Evolutionary conservation across 2,797 vertebrate species (phyloP).

Genomic region (Phalloptychus januarius): DNA sequence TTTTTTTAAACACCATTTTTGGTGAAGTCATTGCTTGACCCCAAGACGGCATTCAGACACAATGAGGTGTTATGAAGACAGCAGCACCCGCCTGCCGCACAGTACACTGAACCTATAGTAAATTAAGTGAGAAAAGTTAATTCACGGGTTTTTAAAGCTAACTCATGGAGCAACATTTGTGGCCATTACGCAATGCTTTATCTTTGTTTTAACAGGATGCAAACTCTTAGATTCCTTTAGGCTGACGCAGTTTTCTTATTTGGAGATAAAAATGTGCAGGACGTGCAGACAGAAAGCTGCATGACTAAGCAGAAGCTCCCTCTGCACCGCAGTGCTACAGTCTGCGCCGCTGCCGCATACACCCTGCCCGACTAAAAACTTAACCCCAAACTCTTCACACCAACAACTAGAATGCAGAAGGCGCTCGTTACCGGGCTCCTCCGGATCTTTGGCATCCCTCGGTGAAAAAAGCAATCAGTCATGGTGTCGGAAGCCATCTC

Average conservation of each 20-base stretch:
- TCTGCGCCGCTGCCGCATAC: slow-evolving; percentile 74
- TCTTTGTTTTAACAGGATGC: neutral
- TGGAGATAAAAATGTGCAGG: neutral
- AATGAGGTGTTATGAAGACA: neutral
- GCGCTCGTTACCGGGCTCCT: slow-evolving; percentile 86
- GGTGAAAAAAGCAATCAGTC: slow-evolving; percentile 82
- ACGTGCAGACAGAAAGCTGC: slow-evolving; percentile 23
- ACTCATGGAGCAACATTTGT: neutral
- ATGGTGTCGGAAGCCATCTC: slow-evolving; percentile 72
- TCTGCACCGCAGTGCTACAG: slow-evolving; percentile 65
- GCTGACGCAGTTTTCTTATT: slow-evolving; percentile 13
- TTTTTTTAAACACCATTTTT: neutral
- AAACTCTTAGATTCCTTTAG: slow-evolving; percentile 40
- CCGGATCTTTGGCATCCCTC: slow-evolving; percentile 81
- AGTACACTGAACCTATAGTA: neutral
- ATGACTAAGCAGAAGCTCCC: slow-evolving; percentile 71
- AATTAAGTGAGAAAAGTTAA: neutral
- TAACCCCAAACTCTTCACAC: slow-evolving; percentile 61
- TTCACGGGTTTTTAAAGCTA: neutral
- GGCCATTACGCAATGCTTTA: neutral
- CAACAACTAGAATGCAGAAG: slow-evolving; percentile 29
- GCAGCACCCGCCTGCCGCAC: neutral
- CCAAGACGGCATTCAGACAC: neutral
- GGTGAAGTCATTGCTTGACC: slow-evolving; percentile 24
- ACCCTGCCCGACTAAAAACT: slow-evolving; percentile 74